phyloP scores from a whole-genome alignment of 2,888 invertebrate species.

The Eristalinus sepulchralis region DNA sequence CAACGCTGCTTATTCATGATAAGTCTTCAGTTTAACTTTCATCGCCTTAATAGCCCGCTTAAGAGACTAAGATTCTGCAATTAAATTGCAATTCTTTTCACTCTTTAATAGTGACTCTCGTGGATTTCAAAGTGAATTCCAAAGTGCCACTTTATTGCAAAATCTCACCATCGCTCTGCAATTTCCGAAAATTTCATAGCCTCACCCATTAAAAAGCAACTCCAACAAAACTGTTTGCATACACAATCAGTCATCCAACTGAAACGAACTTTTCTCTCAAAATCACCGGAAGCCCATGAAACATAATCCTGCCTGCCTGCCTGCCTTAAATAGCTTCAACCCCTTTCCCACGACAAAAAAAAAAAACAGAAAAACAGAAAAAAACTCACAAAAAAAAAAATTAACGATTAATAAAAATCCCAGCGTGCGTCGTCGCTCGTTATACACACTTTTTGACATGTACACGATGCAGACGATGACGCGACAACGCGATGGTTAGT shows the following conservation, averaged over 20 bases:
- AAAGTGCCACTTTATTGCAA: background rate
- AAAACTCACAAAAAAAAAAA: slow-evolving; percentile 10
- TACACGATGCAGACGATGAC: background rate
- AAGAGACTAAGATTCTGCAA: too few species aligned
- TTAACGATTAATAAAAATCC: slow-evolving; percentile 59
- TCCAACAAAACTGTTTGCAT: background rate
- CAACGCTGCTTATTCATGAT: too few species aligned
- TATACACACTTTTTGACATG: slow-evolving; percentile 14
- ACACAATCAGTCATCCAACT: background rate
- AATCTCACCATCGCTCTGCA: background rate
- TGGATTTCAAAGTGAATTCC: too few species aligned
- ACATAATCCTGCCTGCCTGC: background rate
- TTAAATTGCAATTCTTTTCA: too few species aligned
- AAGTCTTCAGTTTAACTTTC: too few species aligned
- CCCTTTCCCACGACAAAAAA: background rate
- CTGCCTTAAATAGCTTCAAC: background rate
- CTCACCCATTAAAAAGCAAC: background rate
- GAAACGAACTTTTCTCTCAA: background rate
- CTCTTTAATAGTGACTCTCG: too few species aligned
- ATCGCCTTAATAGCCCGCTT: too few species aligned
- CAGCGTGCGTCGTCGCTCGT: background rate
- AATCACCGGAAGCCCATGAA: background rate
- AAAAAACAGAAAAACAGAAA: background rate
- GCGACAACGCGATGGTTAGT: background rate
- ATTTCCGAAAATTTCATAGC: background rate